Percentiles rank a stretch among this genome's conserved stretches.
phyloP scores from a whole-genome alignment of 1,140 invertebrate species.

The Carposina sasakii region DNA sequence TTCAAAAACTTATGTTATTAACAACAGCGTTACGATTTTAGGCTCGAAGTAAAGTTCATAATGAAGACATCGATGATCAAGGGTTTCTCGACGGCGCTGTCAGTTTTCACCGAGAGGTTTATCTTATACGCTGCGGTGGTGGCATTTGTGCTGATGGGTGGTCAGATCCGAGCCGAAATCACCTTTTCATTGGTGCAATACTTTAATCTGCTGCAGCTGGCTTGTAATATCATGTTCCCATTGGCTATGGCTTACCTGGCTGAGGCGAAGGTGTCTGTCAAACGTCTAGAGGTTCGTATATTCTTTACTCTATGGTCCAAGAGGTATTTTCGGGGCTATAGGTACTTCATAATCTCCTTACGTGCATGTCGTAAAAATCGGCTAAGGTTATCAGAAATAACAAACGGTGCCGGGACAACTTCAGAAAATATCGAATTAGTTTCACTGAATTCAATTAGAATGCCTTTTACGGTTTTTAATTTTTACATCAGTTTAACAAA shows the following conservation, averaged over 20 bases:
- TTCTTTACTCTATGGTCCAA: not conserved
- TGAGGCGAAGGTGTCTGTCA: slow-evolving; percentile 78
- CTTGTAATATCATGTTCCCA: slow-evolving; percentile 83
- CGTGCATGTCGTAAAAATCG: no score
- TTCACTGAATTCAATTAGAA: no score
- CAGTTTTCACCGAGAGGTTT: slow-evolving; percentile 80
- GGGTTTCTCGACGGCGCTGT: slow-evolving; percentile 78
- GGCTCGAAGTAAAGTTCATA: slow-evolving; percentile 79
- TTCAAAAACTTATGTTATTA: no score
- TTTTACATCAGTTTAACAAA: no score
- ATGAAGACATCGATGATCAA: slow-evolving; percentile 80
- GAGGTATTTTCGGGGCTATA: not conserved
- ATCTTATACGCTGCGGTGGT: slow-evolving; percentile 82
- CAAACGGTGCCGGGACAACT: no score
- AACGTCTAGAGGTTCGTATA: slow-evolving; percentile 73
- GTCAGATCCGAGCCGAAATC: slow-evolving; percentile 77
- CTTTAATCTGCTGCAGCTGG: slow-evolving; percentile 81
- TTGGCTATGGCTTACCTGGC: slow-evolving; percentile 73
- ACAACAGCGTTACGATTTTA: no score
- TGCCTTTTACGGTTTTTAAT: no score
- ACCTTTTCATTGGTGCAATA: slow-evolving; percentile 84
- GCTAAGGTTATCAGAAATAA: no score
- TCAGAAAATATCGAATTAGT: no score
- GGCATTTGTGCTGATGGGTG: slow-evolving; percentile 77
- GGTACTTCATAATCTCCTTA: not conserved